A percentile compares a stretch with the other conserved stretches of the same genome.
phyloP scores from a whole-genome alignment of 2,888 invertebrate genomes.

The Cerastoderma edule region DNA sequence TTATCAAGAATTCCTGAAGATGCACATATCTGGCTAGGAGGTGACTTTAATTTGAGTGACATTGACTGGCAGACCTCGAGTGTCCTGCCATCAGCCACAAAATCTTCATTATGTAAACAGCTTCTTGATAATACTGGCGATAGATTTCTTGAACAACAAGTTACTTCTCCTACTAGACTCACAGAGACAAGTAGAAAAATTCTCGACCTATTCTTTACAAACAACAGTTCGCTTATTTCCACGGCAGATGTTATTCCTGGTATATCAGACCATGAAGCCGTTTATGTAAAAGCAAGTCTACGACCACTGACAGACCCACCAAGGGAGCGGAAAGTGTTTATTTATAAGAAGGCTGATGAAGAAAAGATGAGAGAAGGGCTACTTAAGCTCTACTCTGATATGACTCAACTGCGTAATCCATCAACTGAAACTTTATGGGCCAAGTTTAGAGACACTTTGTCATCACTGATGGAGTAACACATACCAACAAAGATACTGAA shows the following conservation, averaged over 20 bases:
- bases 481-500: background rate
- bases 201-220: constrained; percentile 36
- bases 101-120: constrained; percentile 19
- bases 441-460: no score
- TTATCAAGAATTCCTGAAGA: constrained; percentile 30
- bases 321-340: background rate
- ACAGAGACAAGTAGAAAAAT: constrained; percentile 26
- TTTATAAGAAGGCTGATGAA: background rate
- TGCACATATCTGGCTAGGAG: constrained; percentile 31
- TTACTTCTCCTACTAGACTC: constrained; percentile 26
- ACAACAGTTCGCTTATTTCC: constrained; percentile 29
- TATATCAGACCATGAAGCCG: no score
- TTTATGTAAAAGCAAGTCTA: no score
- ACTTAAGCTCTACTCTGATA: no score
- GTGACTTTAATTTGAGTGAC: constrained; percentile 35
- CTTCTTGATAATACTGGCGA: constrained; percentile 27
- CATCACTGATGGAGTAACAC: no score
- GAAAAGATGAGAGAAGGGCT: background rate
- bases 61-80: constrained; percentile 36
- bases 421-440: no score
- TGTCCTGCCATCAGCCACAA: constrained; percentile 13
- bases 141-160: constrained; percentile 32
- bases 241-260: no score
- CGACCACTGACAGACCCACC: background rate
- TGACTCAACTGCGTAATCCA: no score